These are phyloP conservation scores for Sparus aurata DNA, from an alignment of 2,797 vertebrate genomes.

Conservation along the genomic window DNA sequence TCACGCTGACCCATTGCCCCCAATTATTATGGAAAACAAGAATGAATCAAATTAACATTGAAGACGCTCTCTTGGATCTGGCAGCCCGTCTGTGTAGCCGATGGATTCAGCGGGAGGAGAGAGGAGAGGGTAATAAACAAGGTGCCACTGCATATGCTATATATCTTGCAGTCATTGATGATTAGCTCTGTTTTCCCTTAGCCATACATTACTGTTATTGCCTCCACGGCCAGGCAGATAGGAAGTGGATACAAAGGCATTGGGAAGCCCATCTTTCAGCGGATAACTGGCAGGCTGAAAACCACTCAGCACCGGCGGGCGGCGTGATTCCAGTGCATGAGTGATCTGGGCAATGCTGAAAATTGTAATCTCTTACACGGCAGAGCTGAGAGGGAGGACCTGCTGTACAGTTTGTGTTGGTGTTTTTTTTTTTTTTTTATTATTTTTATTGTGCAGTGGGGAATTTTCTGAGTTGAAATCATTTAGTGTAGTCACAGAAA, in stretches of 20 bases:
- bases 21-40: conserved; percentile 87
- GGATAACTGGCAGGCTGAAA: conserved; percentile 84
- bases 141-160: conserved; percentile 84
- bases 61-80: conserved; percentile 77
- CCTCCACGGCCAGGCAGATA: conserved; percentile 83
- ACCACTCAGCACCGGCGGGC: conserved; percentile 77
- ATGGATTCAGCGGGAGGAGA: conserved; percentile 69
- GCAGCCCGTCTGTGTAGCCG: conserved; percentile 64
- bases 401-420: conserved; percentile 39
- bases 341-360: conserved; percentile 75
- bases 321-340: conserved; percentile 77
- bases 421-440: not conserved
- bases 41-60: conserved; percentile 85
- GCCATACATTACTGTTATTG: conserved; percentile 90
- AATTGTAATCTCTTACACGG: conserved; percentile 80
- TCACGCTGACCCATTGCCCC: conserved; percentile 79
- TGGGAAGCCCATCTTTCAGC: conserved; percentile 84
- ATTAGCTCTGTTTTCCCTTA: conserved; percentile 88
- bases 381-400: conserved; percentile 54
- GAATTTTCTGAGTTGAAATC: conserved; percentile 46
- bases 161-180: conserved; percentile 89
- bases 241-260: conserved; percentile 85
- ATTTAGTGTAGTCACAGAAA: conserved; percentile 36
- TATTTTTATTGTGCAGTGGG: conserved; percentile 44
- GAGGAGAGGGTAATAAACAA: conserved; percentile 84